Base-by-base conservation (phyloP, 2,888 invertebrate species). In the Diaphora mendica region DNA sequence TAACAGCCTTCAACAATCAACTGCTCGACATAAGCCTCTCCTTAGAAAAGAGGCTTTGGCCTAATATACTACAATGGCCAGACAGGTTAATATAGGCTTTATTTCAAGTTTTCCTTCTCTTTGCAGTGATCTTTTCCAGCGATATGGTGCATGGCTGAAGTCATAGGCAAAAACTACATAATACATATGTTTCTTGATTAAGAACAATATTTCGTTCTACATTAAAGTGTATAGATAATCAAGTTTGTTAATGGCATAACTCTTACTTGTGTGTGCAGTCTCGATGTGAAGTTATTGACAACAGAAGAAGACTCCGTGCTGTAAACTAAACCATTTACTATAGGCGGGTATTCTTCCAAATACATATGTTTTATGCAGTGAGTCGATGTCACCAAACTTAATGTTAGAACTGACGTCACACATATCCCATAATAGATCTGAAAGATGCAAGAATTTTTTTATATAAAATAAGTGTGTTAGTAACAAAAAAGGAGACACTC, bases 341-440 rank as follows among this genome's bases (percentile, higher is more conserved):
- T 87, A 5, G 89, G 90, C 2, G 92, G 89, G 79, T 95, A 94
- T 76, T 92, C 96, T 90, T 94, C 92, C 86, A 97, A 94, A 89
- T 98, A 98, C 90, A 98, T 96, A 89, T 98, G 97, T 93, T 98
- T 98, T 85, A 98, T 97, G 91, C 98, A 98, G 90, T 99, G 98
- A 1, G 99, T 98, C n/a, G 98, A 97, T 0, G 98, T 98, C 68
- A 98, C 99, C 98, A 99, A 99, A 23, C 98, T 97, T 15, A 97
- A 97, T n/a, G 98, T 98, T 72, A 99, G 97, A 83, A 97, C 97
- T 74, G 98, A 96, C 62, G 98, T 98, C 78, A 99, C 98, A 95
- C 98, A 98, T 77, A 98, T 97, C 71, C 98, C 98, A 90, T 97
- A 98, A 91, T 98, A 98, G 90, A 98, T 98, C 98, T 98, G 95